Base-by-base conservation (phyloP, 2,888 invertebrate genomes). In the Drosophila atripex region DNA sequence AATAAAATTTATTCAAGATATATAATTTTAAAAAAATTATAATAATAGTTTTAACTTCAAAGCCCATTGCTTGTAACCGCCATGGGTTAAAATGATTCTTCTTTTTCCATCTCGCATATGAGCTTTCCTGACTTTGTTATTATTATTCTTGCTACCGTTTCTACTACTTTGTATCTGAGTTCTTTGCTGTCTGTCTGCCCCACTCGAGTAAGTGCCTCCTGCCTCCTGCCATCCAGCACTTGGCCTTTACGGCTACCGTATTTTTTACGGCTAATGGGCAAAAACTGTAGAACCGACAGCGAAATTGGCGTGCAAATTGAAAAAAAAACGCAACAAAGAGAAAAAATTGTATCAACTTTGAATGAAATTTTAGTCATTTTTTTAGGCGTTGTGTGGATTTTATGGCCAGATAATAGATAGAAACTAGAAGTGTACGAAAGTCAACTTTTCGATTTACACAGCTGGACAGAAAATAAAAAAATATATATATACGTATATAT, bases 251-350 rank as follows among this genome's bases (percentile, higher is more conserved):
- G 41, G 84, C 86, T 77, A 80, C 78, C 61, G 80, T 77, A 77
- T 84, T 65, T 86, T 86, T 84, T 80, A 73, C 87, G 65, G 86
- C 86, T 85, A 69, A 75, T 57, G 70, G 52, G 63, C 63, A 59
- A 63, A 47, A 66, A 55, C 53, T 56, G 78, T 58, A 58, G 58
- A 78, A 55, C 76, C 69, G 76, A 66, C 64, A 66, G 57, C 71
- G 23, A 76, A 80, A 87, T 87, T 85, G 83, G 74, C 77, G 70
- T 76, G 79, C 83, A 82, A 82, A 80, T 80, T 86, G 85, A 75
- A 77, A 50, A 2, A 18, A 18, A n/a, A 58, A 47, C 45, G 11
- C 25, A 32, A n/a, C 3, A 56, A 16, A 12, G 46, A 11, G 46
- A 55, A 35, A 47, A 45, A 54, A 53, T 30, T 28, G 45, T 59